Evolutionary conservation across 2,888 invertebrate species (phyloP).

Genomic region (Eupeodes luniger): DNA sequence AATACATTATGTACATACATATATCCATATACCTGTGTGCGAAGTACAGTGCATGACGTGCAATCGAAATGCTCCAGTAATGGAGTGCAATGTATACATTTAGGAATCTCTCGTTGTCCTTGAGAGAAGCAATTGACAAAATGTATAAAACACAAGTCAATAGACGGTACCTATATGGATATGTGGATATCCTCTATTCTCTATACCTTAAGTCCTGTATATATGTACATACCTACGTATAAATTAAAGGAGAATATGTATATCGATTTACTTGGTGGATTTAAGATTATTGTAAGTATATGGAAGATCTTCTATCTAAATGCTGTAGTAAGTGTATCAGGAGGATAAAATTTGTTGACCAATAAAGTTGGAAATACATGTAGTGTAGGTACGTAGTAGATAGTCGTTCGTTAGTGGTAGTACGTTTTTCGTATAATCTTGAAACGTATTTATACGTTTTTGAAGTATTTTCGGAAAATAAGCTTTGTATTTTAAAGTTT

Average conservation of each 20-base stretch:
- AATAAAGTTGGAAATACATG: constrained; percentile 1
- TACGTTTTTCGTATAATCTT: too few species aligned
- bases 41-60: background rate
- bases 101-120: background rate
- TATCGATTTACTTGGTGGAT: constrained; percentile 19
- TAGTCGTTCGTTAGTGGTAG: too few species aligned
- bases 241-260: background rate
- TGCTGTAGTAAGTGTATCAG: background rate
- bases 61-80: constrained; percentile 14
- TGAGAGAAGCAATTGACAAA: constrained; percentile 1
- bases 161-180: background rate
- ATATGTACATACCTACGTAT: background rate
- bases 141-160: background rate
- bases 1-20: too few species aligned
- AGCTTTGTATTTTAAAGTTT: too few species aligned
- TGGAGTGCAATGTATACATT: constrained; percentile 29
- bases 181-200: background rate
- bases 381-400: background rate
- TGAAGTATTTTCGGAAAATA: too few species aligned
- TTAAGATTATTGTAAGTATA: background rate
- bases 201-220: background rate
- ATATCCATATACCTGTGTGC: background rate
- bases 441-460: too few species aligned
- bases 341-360: constrained; percentile 18
- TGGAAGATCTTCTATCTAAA: background rate